A percentile compares a stretch with the other conserved stretches of the same genome.
These are phyloP conservation scores for Pissodes strobi DNA, from an alignment of 1,140 invertebrate genomes.

Conservation along the genomic window DNA sequence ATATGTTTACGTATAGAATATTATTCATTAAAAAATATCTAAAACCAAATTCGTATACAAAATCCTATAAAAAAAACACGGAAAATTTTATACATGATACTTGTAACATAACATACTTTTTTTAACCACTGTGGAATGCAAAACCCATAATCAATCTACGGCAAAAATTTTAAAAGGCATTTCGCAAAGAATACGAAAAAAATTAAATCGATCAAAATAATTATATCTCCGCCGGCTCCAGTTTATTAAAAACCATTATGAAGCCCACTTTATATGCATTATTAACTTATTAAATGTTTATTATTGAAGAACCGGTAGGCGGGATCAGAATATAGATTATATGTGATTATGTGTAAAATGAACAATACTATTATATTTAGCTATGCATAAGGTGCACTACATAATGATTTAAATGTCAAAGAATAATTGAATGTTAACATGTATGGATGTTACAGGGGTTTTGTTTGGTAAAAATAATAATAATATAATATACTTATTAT, in stretches of 20 bases:
- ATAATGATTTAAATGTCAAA: too few relatives aligned
- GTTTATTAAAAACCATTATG: slow-evolving; percentile 22
- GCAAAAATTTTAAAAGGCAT: slow-evolving; percentile 7
- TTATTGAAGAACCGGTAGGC: slow-evolving; percentile 16
- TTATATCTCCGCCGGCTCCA: slow-evolving; percentile 12
- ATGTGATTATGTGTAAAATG: not conserved
- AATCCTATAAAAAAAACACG: too few relatives aligned
- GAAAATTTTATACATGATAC: too few relatives aligned
- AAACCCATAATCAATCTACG: slow-evolving; percentile 2
- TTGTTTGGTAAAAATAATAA: too few relatives aligned
- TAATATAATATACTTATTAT: too few relatives aligned
- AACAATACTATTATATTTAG: slow-evolving; percentile 4
- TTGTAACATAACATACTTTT: too few relatives aligned
- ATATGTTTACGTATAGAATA: too few relatives aligned
- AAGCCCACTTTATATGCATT: slow-evolving; percentile 19
- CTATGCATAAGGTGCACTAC: not conserved
- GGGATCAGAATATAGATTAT: slow-evolving; percentile 9
- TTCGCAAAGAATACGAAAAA: slow-evolving; percentile 7
- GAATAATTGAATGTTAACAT: too few relatives aligned
- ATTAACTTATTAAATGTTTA: slow-evolving; percentile 23
- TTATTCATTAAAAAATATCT: too few relatives aligned
- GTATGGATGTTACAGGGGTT: too few relatives aligned
- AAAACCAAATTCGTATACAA: too few relatives aligned
- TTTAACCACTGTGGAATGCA: not conserved
- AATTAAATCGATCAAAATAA: slow-evolving; percentile 19